Evolutionary conservation across 2,113 vertebrate species (phyloP).

Genomic region (Bucco capensis): DNA sequence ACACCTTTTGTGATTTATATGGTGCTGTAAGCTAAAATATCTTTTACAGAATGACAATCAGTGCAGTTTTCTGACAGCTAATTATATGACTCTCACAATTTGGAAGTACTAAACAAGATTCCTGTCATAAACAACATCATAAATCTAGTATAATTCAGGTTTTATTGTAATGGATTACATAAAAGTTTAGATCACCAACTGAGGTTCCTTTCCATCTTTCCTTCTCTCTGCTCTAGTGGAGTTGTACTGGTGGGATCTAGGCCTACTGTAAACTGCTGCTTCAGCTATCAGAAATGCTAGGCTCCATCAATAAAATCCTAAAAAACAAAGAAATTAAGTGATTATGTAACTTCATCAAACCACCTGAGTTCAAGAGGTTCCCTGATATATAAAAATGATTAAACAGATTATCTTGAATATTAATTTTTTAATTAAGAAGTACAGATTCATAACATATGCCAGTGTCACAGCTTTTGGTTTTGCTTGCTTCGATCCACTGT

Average conservation of each 20-base stretch:
- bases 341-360: neutral
- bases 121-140: conserved; percentile 54
- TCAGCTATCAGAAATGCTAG: neutral
- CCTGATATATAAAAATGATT: neutral
- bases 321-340: neutral
- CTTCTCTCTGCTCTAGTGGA: neutral
- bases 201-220: neutral
- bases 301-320: neutral
- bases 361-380: neutral
- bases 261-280: neutral
- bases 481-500: neutral
- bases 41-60: conserved; percentile 35
- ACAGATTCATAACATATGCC: neutral
- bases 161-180: conserved; percentile 24
- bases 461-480: neutral
- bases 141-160: conserved; percentile 46
- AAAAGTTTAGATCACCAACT: neutral
- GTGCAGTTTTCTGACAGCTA: conserved; percentile 58
- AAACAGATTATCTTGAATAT: neutral
- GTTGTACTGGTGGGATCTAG: neutral
- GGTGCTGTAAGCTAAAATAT: conserved; percentile 33
- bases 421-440: neutral
- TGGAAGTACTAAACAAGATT: conserved; percentile 53
- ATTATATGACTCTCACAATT: conserved; percentile 41
- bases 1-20: conserved; percentile 22